phyloP scores from a whole-genome alignment of 53 echinoderm and acorn worm genomes.

The Zoroaster sp. region DNA sequence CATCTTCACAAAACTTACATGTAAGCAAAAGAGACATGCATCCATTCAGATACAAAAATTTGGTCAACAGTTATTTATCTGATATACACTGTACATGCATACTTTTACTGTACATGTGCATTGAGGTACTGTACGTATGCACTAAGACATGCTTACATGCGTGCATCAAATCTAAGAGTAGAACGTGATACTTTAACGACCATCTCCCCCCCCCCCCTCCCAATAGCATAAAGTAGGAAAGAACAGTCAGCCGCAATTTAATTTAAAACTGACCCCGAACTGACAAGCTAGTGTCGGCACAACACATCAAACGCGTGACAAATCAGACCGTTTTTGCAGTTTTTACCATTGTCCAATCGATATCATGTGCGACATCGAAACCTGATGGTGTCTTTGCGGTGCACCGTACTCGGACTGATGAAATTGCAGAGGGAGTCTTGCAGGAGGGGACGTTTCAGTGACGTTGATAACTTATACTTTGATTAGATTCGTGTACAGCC shows the following conservation, averaged over 20 bases:
- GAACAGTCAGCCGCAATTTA: slow-evolving; percentile 16
- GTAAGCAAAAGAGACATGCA: too few species aligned
- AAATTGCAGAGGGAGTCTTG: slow-evolving; percentile 17
- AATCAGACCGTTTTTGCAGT: not conserved
- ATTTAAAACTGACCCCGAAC: slow-evolving; percentile 48
- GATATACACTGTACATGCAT: too few species aligned
- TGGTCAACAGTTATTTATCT: too few species aligned
- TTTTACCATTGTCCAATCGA: slow-evolving; percentile 2
- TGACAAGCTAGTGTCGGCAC: not conserved
- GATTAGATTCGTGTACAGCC: slow-evolving; percentile 32
- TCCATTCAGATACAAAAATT: too few species aligned
- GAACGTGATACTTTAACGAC: slow-evolving; percentile 6
- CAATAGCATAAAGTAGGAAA: not conserved
- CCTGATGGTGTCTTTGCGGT: slow-evolving; percentile 20
- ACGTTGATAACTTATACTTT: slow-evolving; percentile 12
- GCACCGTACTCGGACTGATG: not conserved
- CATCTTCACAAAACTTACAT: too few species aligned
- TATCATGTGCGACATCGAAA: slow-evolving; percentile 5
- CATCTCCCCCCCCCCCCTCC: not conserved
- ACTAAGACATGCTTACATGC: not conserved
- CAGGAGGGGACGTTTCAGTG: not conserved
- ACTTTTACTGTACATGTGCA: too few species aligned
- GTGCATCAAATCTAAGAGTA: not conserved
- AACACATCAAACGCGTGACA: not conserved
- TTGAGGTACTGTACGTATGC: too few species aligned